A percentile compares a stretch with the other conserved stretches of the same genome.
Evolutionary conservation across 2,113 vertebrate genomes (phyloP).

Genomic region (Anguilla japonica): DNA sequence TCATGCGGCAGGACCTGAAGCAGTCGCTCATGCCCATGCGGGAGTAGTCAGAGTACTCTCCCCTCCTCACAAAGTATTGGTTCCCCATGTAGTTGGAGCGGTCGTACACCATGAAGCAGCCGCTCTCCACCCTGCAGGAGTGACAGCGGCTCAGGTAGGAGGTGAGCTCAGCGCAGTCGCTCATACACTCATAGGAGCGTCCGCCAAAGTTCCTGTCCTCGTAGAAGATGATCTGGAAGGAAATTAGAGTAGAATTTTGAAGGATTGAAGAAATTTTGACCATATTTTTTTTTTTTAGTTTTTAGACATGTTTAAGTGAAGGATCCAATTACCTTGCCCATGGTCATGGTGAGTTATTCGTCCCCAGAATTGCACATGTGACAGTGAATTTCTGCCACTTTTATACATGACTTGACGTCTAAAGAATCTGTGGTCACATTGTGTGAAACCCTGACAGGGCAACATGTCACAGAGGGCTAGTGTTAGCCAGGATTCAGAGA

Average conservation of each 20-base stretch:
- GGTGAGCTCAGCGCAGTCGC: constrained; percentile 27
- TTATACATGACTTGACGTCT: constrained; percentile 52
- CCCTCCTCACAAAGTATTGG: constrained; percentile 61
- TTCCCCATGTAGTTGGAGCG: constrained; percentile 66
- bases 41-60: constrained; percentile 67
- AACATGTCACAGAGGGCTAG: constrained; percentile 49
- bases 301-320: neutral
- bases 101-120: constrained; percentile 68
- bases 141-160: constrained; percentile 62
- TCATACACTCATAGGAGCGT: constrained; percentile 27
- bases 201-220: constrained; percentile 38
- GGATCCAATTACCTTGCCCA: constrained; percentile 61
- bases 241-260: neutral
- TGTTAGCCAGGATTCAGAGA: constrained; percentile 39
- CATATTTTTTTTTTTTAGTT: neutral
- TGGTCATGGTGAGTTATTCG: constrained; percentile 57
- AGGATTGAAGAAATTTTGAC: too few relatives aligned
- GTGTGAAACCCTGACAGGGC: constrained; percentile 61
- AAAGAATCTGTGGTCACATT: constrained; percentile 52
- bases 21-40: constrained; percentile 43
- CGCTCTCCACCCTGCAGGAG: constrained; percentile 60
- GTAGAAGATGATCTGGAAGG: constrained; percentile 34
- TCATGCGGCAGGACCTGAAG: constrained; percentile 70
- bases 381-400: constrained; percentile 45
- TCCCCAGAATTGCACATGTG: constrained; percentile 48